Evolutionary conservation across 2,113 vertebrate species (phyloP).

Genomic region (Cynocephalus volans): DNA sequence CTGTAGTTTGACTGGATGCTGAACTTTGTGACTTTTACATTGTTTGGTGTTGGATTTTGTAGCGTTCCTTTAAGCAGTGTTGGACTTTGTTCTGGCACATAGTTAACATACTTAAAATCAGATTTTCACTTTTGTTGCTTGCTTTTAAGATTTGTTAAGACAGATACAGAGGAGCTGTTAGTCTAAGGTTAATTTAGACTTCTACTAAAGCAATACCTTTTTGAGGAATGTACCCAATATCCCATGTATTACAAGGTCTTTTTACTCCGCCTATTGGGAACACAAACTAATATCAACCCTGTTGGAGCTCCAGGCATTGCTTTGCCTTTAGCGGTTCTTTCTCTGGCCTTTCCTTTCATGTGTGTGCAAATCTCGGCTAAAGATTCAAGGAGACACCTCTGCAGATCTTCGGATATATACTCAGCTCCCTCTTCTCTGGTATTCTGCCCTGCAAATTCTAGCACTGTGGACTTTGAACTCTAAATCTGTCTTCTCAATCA

Average conservation of each 20-base stretch:
- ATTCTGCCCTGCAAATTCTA: conserved; percentile 50
- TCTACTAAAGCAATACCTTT: neutral
- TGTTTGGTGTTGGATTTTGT: neutral
- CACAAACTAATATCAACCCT: neutral
- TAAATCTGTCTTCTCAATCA: conserved; percentile 69
- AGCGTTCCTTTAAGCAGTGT: neutral
- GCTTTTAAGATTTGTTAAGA: conserved; percentile 34
- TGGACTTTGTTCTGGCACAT: neutral
- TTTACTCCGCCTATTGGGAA: neutral
- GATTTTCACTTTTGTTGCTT: neutral
- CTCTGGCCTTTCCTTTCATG: neutral
- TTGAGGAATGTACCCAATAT: neutral
- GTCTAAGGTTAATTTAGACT: conserved; percentile 24
- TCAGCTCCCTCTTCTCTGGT: neutral
- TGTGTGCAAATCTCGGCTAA: neutral
- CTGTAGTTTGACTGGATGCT: neutral
- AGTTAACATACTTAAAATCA: conserved; percentile 32
- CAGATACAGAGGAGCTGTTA: neutral
- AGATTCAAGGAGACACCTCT: neutral
- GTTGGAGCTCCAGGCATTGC: neutral
- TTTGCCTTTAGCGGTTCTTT: neutral
- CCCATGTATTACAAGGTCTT: neutral
- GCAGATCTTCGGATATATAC: neutral
- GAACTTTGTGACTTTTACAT: neutral
- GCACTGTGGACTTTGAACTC: conserved; percentile 57